Evolutionary conservation across 2,113 vertebrate species (phyloP).

Genomic region (Gambusia affinis): DNA sequence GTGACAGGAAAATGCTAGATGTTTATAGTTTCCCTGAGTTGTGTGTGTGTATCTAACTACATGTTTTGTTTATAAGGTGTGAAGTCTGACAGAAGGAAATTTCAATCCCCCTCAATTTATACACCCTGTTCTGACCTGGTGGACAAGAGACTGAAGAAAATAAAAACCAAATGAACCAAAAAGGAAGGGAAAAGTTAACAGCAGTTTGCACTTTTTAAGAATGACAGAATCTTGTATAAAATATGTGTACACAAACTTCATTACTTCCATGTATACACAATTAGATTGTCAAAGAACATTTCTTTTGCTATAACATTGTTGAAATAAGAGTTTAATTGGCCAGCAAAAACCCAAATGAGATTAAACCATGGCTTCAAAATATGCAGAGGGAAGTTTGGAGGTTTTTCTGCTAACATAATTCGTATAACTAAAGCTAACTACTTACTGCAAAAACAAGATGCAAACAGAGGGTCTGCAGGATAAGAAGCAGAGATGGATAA

Average conservation of each 20-base stretch:
- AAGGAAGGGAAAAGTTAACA: constrained; percentile 29
- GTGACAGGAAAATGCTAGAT: constrained; percentile 27
- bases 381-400: constrained; percentile 3
- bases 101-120: constrained; percentile 5
- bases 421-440: constrained; percentile 9
- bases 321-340: constrained; percentile 17
- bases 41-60: background rate
- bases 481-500: constrained; percentile 33
- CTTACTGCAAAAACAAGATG: background rate
- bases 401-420: constrained; percentile 9
- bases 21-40: constrained; percentile 15
- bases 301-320: constrained; percentile 19
- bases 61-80: background rate
- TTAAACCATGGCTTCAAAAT: background rate
- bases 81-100: constrained; percentile 13
- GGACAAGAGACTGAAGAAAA: constrained; percentile 51
- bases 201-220: constrained; percentile 51
- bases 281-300: constrained; percentile 49
- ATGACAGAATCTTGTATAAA: constrained; percentile 45
- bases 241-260: background rate
- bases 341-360: too few relatives aligned
- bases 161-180: constrained; percentile 5
- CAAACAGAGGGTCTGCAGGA: constrained; percentile 7
- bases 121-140: constrained; percentile 1
- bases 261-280: background rate